Evolutionary conservation across 2,888 invertebrate genomes (phyloP), one percentile per base, ranked within the genome.

Genomic region (Arctia plantaginis): DNA sequence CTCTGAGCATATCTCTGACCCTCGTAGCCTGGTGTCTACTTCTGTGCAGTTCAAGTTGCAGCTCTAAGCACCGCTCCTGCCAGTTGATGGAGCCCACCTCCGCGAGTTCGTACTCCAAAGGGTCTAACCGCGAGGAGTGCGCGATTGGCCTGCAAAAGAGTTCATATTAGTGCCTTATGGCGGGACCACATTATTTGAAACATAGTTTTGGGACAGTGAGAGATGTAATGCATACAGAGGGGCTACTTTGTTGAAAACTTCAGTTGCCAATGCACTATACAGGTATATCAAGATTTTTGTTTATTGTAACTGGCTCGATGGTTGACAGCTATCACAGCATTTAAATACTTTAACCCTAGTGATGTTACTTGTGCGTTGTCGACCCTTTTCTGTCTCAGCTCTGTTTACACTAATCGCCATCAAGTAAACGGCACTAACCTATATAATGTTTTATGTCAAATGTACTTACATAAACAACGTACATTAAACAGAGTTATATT

Each of bases 21-120:
- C 98, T 97, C 77, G 98, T 98, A 2, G 98, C 98, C 94, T 99
- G 98, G 86, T 98, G 97, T 86, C 98, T 97, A 89, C 98, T 98
- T 81, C 98, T 96, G 89, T 98, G 98, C 85, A 99, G 93, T 90
- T 99, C 98, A 87, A 98, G 93, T 92, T 99, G 98, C 84, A 99
- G 93, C 90, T 98, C 98, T 87, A 98, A 92, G 89, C 98, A 99
- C 74, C 98, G 96, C 93, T 98, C 98, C 94, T 98, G 98, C 99
- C 98, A 99, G 93, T 98, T 98, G 88, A 98, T 96, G 80, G 96
- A 93, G 85, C 93, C 87, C 82, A 94, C 79, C 89, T 95, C 93
- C 0, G 86, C 92, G 80, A 95, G 87, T 89, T 95, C 89, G 89
- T 94, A 91, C 92, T 94, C 89, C 90, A 96, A 72, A 76, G 96